phyloP scores from a whole-genome alignment of 2,113 vertebrate species.

The Capreolus pygargus region DNA sequence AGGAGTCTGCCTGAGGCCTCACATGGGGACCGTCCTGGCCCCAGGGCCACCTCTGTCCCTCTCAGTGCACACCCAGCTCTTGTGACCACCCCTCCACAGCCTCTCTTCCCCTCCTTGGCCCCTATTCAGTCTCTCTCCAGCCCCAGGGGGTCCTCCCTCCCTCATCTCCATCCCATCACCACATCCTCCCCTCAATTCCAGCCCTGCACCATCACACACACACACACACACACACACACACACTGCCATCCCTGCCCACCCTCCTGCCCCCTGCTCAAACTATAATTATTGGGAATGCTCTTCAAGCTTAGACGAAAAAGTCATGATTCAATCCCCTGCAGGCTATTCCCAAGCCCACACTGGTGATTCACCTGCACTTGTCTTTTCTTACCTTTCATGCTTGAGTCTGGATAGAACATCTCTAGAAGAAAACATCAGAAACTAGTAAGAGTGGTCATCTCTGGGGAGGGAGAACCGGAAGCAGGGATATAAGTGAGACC shows the following conservation, averaged over 20 bases:
- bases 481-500: neutral
- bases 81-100: rapidly evolving
- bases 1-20: neutral
- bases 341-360: neutral
- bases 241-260: too few species aligned
- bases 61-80: neutral
- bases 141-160: neutral
- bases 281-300: neutral
- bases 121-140: neutral
- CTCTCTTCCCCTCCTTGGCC: neutral
- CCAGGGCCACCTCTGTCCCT: too few species aligned
- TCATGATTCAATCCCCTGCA: neutral
- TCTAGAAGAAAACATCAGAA: neutral
- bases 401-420: neutral
- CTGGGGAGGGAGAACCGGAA: neutral
- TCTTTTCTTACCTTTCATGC: neutral
- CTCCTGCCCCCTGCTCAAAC: neutral
- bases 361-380: rapidly evolving
- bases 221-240: neutral
- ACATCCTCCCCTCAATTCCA: neutral
- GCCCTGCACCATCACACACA: neutral
- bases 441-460: neutral
- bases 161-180: neutral
- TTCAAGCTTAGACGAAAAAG: neutral
- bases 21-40: rapidly evolving